phyloP scores from a whole-genome alignment of 2,888 invertebrate species.

The Hirtodrosophila cameraria region DNA sequence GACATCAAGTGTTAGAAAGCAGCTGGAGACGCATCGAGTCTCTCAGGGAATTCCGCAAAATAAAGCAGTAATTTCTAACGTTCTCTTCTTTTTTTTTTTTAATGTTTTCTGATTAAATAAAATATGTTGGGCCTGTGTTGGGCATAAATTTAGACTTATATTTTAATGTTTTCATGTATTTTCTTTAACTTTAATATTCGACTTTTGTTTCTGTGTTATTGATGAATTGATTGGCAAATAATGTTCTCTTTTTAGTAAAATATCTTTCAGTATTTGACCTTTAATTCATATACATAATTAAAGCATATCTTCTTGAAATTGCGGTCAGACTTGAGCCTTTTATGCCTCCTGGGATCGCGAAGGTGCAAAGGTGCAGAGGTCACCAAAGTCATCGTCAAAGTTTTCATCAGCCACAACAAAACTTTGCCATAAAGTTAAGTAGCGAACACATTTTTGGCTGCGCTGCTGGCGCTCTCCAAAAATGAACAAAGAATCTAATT shows the following conservation, averaged over 20 bases:
- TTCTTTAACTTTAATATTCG: neutral
- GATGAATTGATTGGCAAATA: too few species aligned
- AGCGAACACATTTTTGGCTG: conserved; percentile 47
- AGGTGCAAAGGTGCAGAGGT: conserved; percentile 58
- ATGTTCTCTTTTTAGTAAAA: neutral
- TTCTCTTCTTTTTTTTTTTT: neutral
- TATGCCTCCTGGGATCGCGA: conserved; percentile 26
- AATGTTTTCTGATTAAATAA: neutral
- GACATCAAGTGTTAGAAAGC: conserved; percentile 59
- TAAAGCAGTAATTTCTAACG: conserved; percentile 12
- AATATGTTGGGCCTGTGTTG: neutral
- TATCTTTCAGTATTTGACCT: conserved; percentile 26
- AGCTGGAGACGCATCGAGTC: conserved; percentile 1
- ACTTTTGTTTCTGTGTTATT: too few species aligned
- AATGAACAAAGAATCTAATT: conserved; percentile 79
- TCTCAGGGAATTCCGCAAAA: neutral
- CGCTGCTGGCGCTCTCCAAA: conserved; percentile 40
- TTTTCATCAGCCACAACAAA: conserved; percentile 49
- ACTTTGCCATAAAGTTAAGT: conserved; percentile 73
- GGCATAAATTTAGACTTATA: neutral
- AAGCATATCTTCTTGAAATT: conserved; percentile 24
- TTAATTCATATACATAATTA: conserved; percentile 32
- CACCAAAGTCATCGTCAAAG: conserved; percentile 43
- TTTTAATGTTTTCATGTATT: neutral
- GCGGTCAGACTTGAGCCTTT: conserved; percentile 50